Percentiles rank a stretch among this genome's conserved stretches.
phyloP scores from a whole-genome alignment of 2,797 vertebrate genomes.

The Danio albolineatus region DNA sequence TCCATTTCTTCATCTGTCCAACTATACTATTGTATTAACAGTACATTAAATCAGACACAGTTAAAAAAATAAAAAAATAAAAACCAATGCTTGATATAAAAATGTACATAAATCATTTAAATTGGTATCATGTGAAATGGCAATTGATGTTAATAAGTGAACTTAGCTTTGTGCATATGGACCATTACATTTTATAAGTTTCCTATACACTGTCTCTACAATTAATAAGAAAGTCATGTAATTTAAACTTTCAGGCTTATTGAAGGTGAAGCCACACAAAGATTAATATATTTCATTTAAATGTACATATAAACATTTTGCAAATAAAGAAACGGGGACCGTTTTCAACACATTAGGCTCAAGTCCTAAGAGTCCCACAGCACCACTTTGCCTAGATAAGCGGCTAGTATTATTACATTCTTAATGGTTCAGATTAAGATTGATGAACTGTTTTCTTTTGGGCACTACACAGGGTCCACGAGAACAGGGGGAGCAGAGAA shows the following conservation, averaged over 20 bases:
- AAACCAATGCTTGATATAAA: too few species aligned
- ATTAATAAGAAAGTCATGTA: background rate
- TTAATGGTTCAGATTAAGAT: slow-evolving; percentile 79
- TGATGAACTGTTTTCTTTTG: slow-evolving; percentile 83
- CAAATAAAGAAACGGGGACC: slow-evolving; percentile 34
- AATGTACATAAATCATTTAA: background rate
- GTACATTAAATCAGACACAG: background rate
- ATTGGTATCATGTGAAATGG: background rate
- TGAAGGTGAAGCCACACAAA: background rate
- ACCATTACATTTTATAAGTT: background rate
- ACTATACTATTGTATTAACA: background rate
- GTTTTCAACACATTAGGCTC: slow-evolving; percentile 56
- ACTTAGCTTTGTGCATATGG: background rate
- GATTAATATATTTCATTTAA: slow-evolving; percentile 5
- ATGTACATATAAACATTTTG: slow-evolving; percentile 14
- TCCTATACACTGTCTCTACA: background rate
- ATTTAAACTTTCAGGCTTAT: background rate
- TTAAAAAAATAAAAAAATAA: too few species aligned
- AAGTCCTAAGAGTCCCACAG: slow-evolving; percentile 56
- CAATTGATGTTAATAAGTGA: background rate
- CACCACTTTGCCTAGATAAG: slow-evolving; percentile 65
- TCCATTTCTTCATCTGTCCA: background rate
- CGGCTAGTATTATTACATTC: slow-evolving; percentile 68
- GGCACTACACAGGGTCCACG: slow-evolving; percentile 76
- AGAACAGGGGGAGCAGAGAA: slow-evolving; percentile 20